Percentiles rank a stretch among this genome's conserved stretches.
Conservation (phyloP, 2,888 invertebrate species). For the Antheraea assamensis region DNA sequence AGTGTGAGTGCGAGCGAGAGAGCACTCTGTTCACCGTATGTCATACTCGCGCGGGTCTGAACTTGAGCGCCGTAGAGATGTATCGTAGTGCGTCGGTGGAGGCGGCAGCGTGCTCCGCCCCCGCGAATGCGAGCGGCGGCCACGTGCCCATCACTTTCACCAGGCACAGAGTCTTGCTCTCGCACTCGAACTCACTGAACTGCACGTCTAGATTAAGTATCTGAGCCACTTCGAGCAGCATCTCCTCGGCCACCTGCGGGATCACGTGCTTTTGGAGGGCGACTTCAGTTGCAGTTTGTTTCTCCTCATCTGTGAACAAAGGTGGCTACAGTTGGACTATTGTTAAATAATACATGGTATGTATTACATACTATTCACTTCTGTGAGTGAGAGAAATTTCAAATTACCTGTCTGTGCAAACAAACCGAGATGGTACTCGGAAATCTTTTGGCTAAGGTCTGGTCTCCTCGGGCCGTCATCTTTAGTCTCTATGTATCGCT, state of each 20-base stretch:
- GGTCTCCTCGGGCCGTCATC: constrained; percentile 45
- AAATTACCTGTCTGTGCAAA: constrained; percentile 46
- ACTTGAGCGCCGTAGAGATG: constrained; percentile 43
- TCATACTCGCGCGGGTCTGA: constrained; percentile 15
- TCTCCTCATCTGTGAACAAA: neutral
- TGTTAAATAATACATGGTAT: no score
- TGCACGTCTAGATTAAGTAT: constrained; percentile 40
- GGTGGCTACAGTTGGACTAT: no score
- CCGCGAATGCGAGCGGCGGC: constrained; percentile 48
- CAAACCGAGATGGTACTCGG: constrained; percentile 62
- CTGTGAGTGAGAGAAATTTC: neutral
- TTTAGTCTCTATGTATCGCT: constrained; percentile 47
- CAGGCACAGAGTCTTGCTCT: constrained; percentile 34
- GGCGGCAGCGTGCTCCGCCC: constrained; percentile 34
- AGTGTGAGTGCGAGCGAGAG: constrained; percentile 4
- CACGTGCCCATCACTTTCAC: constrained; percentile 41
- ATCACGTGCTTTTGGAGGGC: constrained; percentile 26
- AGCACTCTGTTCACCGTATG: neutral
- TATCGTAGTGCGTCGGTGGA: constrained; percentile 36
- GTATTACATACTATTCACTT: neutral
- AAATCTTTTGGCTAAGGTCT: constrained; percentile 56
- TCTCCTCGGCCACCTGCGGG: constrained; percentile 29
- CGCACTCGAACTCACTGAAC: constrained; percentile 27
- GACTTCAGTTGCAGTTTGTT: constrained; percentile 31
- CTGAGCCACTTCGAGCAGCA: constrained; percentile 36